These are phyloP conservation scores for Magallana gigas DNA, from an alignment of 1,140 invertebrate species.

Conservation along the genomic window DNA sequence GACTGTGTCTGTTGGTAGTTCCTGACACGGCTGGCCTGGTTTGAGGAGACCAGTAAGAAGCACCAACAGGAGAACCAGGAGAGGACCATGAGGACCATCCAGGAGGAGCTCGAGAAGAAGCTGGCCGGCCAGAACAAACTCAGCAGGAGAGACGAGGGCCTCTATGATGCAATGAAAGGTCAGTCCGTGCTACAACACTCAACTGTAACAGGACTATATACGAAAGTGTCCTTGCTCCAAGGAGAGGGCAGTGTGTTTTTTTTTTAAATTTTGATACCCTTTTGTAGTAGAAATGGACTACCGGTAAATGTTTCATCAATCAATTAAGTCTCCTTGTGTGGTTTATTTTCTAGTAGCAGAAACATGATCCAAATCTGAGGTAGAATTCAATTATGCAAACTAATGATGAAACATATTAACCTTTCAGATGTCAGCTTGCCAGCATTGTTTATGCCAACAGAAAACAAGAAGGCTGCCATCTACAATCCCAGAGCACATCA, in stretches of 20 bases:
- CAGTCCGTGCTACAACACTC: background rate
- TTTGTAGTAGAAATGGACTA: too few species aligned
- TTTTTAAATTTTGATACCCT: too few species aligned
- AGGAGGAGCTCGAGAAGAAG: slow-evolving; percentile 72
- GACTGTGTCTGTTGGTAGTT: slow-evolving; percentile 63
- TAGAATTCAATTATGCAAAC: too few species aligned
- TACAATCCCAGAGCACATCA: slow-evolving; percentile 77
- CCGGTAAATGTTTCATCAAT: too few species aligned
- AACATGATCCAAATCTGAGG: too few species aligned
- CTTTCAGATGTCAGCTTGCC: slow-evolving; percentile 76
- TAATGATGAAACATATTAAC: background rate
- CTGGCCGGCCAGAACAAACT: slow-evolving; percentile 73
- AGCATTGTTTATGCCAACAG: slow-evolving; percentile 76
- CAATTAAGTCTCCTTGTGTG: too few species aligned
- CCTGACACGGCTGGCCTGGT: slow-evolving; percentile 69
- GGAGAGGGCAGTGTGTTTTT: too few species aligned
- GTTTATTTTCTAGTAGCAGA: too few species aligned
- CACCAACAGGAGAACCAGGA: slow-evolving; percentile 69
- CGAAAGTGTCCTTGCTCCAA: too few species aligned
- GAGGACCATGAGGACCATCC: slow-evolving; percentile 65
- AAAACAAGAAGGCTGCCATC: slow-evolving; percentile 64
- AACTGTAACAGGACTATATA: too few species aligned
- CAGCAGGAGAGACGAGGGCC: slow-evolving; percentile 65
- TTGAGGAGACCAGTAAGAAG: slow-evolving; percentile 68
- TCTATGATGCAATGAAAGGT: slow-evolving; percentile 74